These are phyloP conservation scores for Callimico goeldii DNA, from an alignment of 2,797 vertebrate genomes.

Conservation along the genomic window DNA sequence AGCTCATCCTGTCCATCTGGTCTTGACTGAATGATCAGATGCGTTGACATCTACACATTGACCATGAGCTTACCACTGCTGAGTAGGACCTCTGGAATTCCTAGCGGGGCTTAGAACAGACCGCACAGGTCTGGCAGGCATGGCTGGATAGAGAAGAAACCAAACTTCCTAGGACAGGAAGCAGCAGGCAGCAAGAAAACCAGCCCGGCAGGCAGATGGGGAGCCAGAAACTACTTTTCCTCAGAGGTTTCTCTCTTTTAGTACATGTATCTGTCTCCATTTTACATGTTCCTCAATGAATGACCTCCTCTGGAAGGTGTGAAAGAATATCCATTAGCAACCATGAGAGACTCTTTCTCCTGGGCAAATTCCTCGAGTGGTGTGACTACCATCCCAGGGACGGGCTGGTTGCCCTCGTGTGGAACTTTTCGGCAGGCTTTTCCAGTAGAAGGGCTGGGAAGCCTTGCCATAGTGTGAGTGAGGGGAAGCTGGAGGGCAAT, in stretches of 20 bases:
- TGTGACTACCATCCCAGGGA: not conserved
- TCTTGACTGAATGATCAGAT: not conserved
- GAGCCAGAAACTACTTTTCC: not conserved
- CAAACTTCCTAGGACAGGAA: not conserved
- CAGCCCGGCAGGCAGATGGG: not conserved
- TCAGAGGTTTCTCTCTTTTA: slow-evolving; percentile 13
- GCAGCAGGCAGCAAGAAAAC: slow-evolving; percentile 25
- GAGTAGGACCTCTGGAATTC: not conserved
- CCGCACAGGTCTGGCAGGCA: not conserved
- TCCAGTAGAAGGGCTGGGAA: not conserved
- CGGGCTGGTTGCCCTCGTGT: not conserved
- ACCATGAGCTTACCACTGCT: slow-evolving; percentile 32
- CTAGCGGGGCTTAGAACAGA: not conserved
- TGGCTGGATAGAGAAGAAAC: not conserved
- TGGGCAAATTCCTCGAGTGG: not conserved
- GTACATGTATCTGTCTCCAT: not conserved
- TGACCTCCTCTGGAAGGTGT: not conserved
- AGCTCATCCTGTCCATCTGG: not conserved
- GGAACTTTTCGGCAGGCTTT: not conserved
- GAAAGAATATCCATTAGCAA: not conserved
- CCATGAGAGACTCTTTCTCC: not conserved
- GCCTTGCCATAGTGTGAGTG: too few relatives aligned
- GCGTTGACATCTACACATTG: not conserved
- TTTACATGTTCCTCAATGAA: not conserved
- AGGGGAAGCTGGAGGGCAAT: not conserved